These are phyloP conservation scores for Climacteris rufus DNA, from an alignment of 2,113 vertebrate species.

Conservation along the genomic window DNA sequence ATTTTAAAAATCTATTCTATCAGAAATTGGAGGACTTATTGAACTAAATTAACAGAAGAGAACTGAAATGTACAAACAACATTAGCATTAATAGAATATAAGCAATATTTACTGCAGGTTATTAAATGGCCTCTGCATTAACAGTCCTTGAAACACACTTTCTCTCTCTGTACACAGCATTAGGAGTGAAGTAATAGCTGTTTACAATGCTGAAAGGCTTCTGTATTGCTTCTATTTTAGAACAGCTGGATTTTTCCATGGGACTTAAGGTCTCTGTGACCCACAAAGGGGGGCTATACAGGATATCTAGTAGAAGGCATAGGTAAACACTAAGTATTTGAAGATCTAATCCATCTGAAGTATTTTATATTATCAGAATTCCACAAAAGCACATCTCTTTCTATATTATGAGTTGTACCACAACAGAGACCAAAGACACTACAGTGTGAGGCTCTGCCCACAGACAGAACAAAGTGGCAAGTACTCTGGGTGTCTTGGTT, in stretches of 20 bases:
- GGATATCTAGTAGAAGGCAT: not conserved
- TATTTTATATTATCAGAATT: not conserved
- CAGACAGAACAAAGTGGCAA: not conserved
- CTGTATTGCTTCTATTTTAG: not conserved
- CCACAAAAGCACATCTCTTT: not conserved
- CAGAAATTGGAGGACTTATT: not conserved
- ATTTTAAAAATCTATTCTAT: not conserved
- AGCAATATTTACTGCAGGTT: not conserved
- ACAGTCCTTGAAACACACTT: not conserved
- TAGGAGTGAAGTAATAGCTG: not conserved
- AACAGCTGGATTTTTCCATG: not conserved
- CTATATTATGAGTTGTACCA: not conserved
- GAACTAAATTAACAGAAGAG: not conserved
- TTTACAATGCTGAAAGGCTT: not conserved
- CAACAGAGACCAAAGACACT: not conserved
- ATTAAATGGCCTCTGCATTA: not conserved
- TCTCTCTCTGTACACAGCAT: not conserved
- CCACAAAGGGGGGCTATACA: not conserved
- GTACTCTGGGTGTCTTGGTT: not conserved
- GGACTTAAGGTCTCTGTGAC: not conserved
- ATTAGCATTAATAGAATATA: not conserved
- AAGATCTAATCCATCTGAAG: not conserved
- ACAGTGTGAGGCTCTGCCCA: not conserved
- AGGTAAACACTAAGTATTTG: not conserved
- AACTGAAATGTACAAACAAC: not conserved